Evolutionary conservation across 1,140 invertebrate species (phyloP).

Genomic region (Tetramorium simillimum): DNA sequence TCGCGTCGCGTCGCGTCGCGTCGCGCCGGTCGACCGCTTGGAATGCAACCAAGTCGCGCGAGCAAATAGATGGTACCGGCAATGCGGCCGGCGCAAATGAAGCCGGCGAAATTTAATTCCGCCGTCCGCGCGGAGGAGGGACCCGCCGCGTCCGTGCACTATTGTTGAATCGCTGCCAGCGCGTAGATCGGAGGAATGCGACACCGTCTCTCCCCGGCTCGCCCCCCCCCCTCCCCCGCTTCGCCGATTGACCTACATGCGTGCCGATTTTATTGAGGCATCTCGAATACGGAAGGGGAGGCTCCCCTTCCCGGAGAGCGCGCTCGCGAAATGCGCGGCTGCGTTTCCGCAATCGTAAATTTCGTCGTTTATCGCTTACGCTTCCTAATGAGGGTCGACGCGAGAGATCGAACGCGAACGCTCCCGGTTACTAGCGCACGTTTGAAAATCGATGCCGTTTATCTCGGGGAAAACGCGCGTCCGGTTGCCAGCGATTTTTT

Average conservation of each 20-base stretch:
- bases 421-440: neutral
- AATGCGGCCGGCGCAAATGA: constrained; percentile 66
- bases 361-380: constrained; percentile 27
- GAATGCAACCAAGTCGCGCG: constrained; percentile 72
- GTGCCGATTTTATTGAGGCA: constrained; percentile 72
- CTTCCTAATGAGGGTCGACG: constrained; percentile 4
- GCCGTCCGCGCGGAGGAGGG: constrained; percentile 27
- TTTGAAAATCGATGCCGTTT: constrained; percentile 8
- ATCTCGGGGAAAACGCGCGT: constrained; percentile 4
- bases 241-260: constrained; percentile 73
- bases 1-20: neutral
- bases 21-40: constrained; percentile 34
- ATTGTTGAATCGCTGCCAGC: constrained; percentile 74
- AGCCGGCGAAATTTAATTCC: constrained; percentile 72
- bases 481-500: constrained; percentile 7
- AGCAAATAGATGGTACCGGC: constrained; percentile 60
- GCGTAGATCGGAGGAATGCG: constrained; percentile 68
- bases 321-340: constrained; percentile 9
- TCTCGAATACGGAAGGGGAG: constrained; percentile 34
- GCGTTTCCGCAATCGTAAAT: constrained; percentile 36
- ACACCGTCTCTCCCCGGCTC: constrained; percentile 37
- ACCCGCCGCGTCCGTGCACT: constrained; percentile 8
- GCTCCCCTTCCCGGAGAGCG: neutral
- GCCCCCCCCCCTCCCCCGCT: constrained; percentile 60
- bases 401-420: neutral